Base-by-base conservation (phyloP, 2,888 invertebrate genomes). In the Dicyrtomina minuta region DNA sequence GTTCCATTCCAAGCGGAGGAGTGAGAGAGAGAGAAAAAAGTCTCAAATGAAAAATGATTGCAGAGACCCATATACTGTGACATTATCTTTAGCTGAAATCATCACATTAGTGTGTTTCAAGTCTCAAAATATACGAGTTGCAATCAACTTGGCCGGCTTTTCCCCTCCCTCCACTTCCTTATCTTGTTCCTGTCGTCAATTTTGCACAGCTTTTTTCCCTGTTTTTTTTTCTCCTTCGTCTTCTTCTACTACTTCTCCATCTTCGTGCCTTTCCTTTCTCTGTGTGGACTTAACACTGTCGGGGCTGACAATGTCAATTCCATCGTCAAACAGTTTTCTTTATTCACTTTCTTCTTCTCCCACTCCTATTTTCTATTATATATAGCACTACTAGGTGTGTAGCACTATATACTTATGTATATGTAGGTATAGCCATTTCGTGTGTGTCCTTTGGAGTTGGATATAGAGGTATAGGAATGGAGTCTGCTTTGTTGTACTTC, bases 71-170 rank as follows among this genome's bases (percentile, higher is more conserved):
- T 71, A 70, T 70, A 66, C 58, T 33, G 68, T 71, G 74, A 76
- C 76, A 76, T 73, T 76, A 76, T 76, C 76, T 74, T 66, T 69
- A 70, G 72, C 73, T 76, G 70, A 76, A 76, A 76, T 74, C 76
- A 74, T 76, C 74, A 73, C 74, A 74, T 76, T 76, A 74, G 73
- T 67, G 68, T 67, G 62, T 67, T 64, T 58, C 65, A 51, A 67
- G 59, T 60, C 55, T 66, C 39, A 60, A 70, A 72, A 67, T 64
- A 55, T 51, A 70, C 56, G 58, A 65, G 56, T 56, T 43, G 41
- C 66, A 56, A 66, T 56, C 66, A 56, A 56, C 66, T 56, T 53
- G 39, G 43, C 55, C 20, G 20, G 55, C 55, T 65, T 65, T 26
- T 43, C 41, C 39, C 49, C 58, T 53, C 59, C 65, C 46, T 53